phyloP scores from a whole-genome alignment of 2,888 invertebrate species.

The Lepas anatifera region DNA sequence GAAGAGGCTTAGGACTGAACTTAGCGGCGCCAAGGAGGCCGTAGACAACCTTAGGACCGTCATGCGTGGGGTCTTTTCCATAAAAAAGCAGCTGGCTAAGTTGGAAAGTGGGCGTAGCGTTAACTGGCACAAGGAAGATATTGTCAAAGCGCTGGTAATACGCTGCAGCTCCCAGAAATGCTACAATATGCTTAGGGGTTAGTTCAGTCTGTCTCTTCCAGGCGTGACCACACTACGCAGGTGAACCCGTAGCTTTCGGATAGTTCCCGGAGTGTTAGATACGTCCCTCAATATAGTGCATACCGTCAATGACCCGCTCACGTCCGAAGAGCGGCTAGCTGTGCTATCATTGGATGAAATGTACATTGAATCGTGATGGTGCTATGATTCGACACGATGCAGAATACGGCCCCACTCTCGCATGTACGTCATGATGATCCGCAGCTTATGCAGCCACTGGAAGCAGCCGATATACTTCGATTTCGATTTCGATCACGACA shows the following conservation, averaged over 20 bases:
- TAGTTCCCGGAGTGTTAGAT: not conserved
- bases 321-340: not conserved
- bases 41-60: not conserved
- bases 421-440: not conserved
- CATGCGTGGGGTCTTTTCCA: not conserved
- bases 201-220: not conserved
- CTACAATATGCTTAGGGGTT: not conserved
- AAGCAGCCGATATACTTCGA: not conserved
- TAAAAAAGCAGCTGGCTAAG: not conserved
- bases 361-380: not conserved
- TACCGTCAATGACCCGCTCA: not conserved
- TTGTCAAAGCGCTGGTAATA: not conserved
- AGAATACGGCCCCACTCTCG: not conserved
- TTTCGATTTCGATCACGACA: not conserved
- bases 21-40: not conserved
- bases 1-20: not conserved
- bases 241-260: not conserved
- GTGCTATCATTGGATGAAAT: not conserved
- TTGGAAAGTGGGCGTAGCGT: not conserved
- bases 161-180: not conserved
- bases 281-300: not conserved
- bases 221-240: not conserved
- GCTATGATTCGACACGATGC: not conserved
- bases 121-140: not conserved
- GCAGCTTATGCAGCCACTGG: not conserved